These are phyloP conservation scores for Balearica regulorum DNA, from an alignment of 2,797 vertebrate genomes.

Conservation along the genomic window DNA sequence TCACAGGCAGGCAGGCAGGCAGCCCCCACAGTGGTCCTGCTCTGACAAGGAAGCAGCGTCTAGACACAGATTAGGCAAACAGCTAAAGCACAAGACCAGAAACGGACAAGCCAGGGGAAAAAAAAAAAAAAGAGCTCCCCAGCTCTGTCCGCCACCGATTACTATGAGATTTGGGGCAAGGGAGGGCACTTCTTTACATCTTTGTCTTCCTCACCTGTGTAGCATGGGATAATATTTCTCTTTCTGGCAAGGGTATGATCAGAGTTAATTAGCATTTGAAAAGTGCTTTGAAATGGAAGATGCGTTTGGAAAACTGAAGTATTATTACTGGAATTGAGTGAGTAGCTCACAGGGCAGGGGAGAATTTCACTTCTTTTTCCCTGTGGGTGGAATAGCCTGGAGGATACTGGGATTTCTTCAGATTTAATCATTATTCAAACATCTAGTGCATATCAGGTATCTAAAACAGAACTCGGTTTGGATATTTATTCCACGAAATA, in stretches of 20 bases:
- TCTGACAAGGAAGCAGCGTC: not conserved
- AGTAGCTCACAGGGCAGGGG: not conserved
- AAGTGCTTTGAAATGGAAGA: conserved; percentile 56
- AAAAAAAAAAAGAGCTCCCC: not conserved
- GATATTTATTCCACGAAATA: conserved; percentile 5
- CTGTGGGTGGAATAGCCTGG: not conserved
- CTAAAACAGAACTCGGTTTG: not conserved
- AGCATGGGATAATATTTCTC: conserved; percentile 18
- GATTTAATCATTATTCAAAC: conserved; percentile 8
- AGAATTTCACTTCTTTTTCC: not conserved
- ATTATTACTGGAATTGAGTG: not conserved
- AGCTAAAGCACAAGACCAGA: not conserved
- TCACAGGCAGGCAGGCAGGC: not conserved
- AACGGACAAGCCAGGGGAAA: not conserved
- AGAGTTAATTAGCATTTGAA: conserved; percentile 42
- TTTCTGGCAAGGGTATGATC: not conserved
- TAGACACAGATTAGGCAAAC: conserved; percentile 26
- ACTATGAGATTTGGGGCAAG: not conserved
- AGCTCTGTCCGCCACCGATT: not conserved
- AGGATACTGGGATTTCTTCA: not conserved
- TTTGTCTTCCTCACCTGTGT: conserved; percentile 5
- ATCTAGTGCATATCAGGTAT: not conserved
- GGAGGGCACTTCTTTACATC: not conserved
- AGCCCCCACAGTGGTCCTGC: not conserved
- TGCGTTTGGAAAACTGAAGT: conserved; percentile 21